phyloP scores from a whole-genome alignment of 2,113 vertebrate genomes.

The Piprites chloris region DNA sequence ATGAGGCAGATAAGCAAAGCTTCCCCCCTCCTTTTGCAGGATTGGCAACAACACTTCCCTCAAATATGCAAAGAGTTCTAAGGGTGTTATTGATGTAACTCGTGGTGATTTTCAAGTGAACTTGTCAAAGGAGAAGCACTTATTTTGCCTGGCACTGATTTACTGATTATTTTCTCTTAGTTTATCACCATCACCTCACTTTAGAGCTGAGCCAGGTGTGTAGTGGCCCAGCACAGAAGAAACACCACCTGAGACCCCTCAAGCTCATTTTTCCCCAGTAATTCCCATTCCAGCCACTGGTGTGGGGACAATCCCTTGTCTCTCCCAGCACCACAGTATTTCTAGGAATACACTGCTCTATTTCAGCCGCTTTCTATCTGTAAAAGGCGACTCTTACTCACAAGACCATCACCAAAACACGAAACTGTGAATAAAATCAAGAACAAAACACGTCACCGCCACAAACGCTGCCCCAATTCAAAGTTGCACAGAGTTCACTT shows the following conservation, averaged over 20 bases:
- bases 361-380: background rate
- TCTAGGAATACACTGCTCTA: background rate
- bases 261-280: rapidly evolving
- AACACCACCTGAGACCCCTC: background rate
- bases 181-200: background rate
- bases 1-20: too few relatives aligned
- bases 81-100: too few relatives aligned
- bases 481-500: background rate
- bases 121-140: too few relatives aligned
- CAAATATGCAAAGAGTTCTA: too few relatives aligned
- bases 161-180: background rate
- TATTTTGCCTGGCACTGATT: background rate
- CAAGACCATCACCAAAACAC: background rate
- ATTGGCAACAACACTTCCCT: too few relatives aligned
- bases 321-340: background rate
- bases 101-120: too few relatives aligned
- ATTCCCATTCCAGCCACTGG: background rate
- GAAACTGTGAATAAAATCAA: rapidly evolving
- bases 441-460: background rate
- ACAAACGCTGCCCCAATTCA: background rate
- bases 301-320: background rate
- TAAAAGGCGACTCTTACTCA: background rate
- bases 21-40: too few relatives aligned
- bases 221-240: background rate
- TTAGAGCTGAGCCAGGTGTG: background rate